phyloP scores from a whole-genome alignment of 2,888 invertebrate species.

The Lissocephala sabroskyi region DNA sequence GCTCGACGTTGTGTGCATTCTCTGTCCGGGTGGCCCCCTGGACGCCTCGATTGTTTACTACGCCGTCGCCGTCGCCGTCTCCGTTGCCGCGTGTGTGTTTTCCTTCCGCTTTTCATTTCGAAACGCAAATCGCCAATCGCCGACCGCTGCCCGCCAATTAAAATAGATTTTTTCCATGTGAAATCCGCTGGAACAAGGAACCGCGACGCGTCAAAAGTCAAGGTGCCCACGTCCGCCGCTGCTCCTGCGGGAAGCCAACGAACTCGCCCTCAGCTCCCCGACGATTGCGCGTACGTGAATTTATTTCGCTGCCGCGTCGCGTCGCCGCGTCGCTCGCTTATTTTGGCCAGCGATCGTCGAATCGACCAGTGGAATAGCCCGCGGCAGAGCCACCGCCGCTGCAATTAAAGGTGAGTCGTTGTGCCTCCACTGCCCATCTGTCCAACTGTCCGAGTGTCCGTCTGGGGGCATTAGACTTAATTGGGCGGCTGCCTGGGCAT shows the following conservation, averaged over 20 bases:
- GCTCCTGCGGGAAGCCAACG: constrained; percentile 22
- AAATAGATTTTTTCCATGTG: constrained; percentile 2
- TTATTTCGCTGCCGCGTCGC: background rate
- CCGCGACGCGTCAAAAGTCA: constrained; percentile 50
- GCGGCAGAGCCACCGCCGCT: constrained; percentile 16
- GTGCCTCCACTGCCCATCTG: too few relatives aligned
- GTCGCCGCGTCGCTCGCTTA: background rate
- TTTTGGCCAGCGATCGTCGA: constrained; percentile 12
- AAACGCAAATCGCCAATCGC: constrained; percentile 45
- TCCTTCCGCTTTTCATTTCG: constrained; percentile 41
- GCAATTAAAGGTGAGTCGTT: constrained; percentile 35
- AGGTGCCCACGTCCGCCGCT: constrained; percentile 32
- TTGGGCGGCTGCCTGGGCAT: too few relatives aligned
- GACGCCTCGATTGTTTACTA: background rate
- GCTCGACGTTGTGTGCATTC: constrained; percentile 23
- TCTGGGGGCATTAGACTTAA: constrained; percentile 35
- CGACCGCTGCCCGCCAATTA: constrained; percentile 38
- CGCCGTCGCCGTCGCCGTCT: background rate
- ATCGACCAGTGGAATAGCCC: constrained; percentile 7
- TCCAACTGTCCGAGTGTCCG: too few relatives aligned
- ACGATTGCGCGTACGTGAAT: background rate
- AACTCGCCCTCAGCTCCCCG: constrained; percentile 7
- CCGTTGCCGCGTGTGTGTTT: constrained; percentile 1
- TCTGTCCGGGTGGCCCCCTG: too few relatives aligned
- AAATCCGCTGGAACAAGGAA: constrained; percentile 44